Conservation (phyloP, 2,797 vertebrate species). For the Sebastes iracundus region DNA sequence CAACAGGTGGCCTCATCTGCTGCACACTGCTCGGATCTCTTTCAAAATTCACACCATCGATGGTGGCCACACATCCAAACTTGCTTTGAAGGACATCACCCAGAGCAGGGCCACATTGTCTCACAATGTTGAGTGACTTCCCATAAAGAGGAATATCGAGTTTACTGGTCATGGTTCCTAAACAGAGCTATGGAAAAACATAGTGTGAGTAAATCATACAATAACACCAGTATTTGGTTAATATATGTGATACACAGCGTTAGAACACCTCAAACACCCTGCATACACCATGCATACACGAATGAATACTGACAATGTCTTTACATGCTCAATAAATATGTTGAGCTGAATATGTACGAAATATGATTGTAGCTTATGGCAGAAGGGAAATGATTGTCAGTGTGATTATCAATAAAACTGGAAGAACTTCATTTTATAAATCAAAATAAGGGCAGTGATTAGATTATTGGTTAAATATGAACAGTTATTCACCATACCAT, state of each 20-base stretch:
- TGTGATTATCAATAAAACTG: too few species aligned
- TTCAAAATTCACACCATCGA: slow-evolving; percentile 49
- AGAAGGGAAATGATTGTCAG: too few species aligned
- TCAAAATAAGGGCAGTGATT: too few species aligned
- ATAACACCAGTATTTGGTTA: not conserved
- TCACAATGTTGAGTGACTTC: slow-evolving; percentile 65
- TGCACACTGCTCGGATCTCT: fast-evolving
- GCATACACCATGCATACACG: not conserved
- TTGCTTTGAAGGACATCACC: slow-evolving; percentile 69
- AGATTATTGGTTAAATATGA: too few species aligned
- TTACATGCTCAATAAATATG: not conserved
- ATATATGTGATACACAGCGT: not conserved
- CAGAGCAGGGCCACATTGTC: slow-evolving; percentile 45
- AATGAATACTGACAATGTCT: not conserved
- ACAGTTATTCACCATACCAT: too few species aligned
- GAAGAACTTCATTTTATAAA: too few species aligned
- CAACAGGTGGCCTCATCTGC: not conserved
- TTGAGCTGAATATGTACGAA: not conserved
- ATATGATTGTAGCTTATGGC: too few species aligned
- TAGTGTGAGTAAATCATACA: not conserved
- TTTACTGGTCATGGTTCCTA: slow-evolving; percentile 29
- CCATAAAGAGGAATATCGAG: slow-evolving; percentile 57
- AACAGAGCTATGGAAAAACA: not conserved
- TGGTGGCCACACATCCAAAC: slow-evolving; percentile 78
- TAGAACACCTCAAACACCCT: not conserved